These are phyloP conservation scores for Euura saliciscinereae DNA, from an alignment of 1,140 invertebrate genomes.

Conservation along the genomic window DNA sequence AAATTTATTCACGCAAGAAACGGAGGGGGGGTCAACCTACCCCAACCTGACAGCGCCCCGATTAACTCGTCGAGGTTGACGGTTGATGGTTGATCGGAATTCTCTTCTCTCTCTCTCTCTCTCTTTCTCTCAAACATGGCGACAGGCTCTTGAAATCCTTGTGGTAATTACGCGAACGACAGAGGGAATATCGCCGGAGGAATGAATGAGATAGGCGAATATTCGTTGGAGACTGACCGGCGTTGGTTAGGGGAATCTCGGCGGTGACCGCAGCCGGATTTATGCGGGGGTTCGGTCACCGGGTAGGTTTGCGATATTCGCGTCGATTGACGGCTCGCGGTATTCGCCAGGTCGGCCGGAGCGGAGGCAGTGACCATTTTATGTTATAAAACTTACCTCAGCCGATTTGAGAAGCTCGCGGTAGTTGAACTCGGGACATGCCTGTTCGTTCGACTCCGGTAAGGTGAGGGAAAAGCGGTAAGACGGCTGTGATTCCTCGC, in stretches of 20 bases:
- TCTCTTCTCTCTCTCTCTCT: background rate
- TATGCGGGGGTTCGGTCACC: background rate
- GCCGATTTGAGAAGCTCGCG: constrained; percentile 65
- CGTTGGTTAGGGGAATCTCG: background rate
- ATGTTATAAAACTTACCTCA: constrained; percentile 60
- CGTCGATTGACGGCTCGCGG: background rate
- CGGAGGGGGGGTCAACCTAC: background rate
- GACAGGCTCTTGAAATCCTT: constrained; percentile 5
- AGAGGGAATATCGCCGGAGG: background rate
- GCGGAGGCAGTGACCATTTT: background rate
- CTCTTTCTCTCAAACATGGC: background rate
- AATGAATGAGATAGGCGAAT: background rate
- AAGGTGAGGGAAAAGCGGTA: constrained; percentile 66
- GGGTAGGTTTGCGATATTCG: background rate
- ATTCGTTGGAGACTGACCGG: background rate
- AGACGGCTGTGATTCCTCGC: constrained; percentile 59
- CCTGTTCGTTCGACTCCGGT: constrained; percentile 68
- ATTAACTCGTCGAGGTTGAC: background rate
- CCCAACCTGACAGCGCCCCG: constrained; percentile 5
- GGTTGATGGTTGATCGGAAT: background rate
- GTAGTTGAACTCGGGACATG: constrained; percentile 71
- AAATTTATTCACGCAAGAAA: background rate
- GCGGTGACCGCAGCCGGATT: background rate
- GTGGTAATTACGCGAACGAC: background rate
- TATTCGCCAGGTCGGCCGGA: background rate